Evolutionary conservation across 37 sponge, comb jelly and placozoan species (phyloP).

Genomic region (Cladorhizidae sp.): DNA sequence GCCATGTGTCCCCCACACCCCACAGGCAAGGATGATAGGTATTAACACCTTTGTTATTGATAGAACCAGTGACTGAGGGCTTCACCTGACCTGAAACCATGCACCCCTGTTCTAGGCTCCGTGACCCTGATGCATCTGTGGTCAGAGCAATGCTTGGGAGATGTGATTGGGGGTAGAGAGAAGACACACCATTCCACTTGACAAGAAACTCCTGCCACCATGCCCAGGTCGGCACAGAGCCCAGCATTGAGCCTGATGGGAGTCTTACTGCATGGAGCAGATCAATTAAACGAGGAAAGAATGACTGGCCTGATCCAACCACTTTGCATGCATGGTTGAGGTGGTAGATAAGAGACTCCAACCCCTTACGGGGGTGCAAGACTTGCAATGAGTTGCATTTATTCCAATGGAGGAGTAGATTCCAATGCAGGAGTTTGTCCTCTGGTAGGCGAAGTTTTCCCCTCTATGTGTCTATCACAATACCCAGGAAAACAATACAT

Average conservation of each 20-base stretch:
- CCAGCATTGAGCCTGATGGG: constrained; percentile 44
- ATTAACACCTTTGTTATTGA: constrained; percentile 53
- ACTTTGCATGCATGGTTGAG: constrained; percentile 41
- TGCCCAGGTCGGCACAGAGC: constrained; percentile 43
- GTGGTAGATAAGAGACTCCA: constrained; percentile 27
- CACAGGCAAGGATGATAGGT: constrained; percentile 35
- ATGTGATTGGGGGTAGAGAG: neutral
- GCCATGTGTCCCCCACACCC: constrained; percentile 29
- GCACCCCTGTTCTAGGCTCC: constrained; percentile 13
- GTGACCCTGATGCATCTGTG: constrained; percentile 53
- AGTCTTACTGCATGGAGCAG: neutral
- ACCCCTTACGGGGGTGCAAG: too few species aligned
- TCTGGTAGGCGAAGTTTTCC: constrained; percentile 47
- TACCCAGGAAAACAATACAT: constrained; percentile 17
- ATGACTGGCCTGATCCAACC: constrained; percentile 40
- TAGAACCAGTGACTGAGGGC: neutral
- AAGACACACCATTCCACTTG: constrained; percentile 58
- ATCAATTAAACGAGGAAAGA: constrained; percentile 5
- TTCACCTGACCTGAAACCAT: constrained; percentile 56
- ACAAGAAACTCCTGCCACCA: too few species aligned
- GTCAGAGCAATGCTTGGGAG: neutral
- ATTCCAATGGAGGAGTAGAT: neutral
- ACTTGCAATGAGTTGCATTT: too few species aligned
- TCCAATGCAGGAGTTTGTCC: constrained; percentile 50
- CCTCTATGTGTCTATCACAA: constrained; percentile 33